Percentiles rank a stretch among this genome's conserved stretches.
These are phyloP conservation scores for Etheostoma perlongum DNA, from an alignment of 2,797 vertebrate genomes.

Conservation along the genomic window DNA sequence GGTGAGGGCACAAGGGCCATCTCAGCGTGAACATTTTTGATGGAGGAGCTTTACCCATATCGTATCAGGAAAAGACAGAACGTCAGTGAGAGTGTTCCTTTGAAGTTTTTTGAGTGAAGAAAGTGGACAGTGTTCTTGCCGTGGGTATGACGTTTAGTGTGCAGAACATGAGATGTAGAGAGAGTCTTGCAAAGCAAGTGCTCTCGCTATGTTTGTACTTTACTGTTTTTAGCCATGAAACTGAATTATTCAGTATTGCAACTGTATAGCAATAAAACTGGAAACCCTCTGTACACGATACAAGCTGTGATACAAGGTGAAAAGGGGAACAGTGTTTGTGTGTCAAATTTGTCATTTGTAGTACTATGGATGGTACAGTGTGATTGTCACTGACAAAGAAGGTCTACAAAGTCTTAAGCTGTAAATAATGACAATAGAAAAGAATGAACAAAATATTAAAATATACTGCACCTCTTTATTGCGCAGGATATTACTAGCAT, in stretches of 20 bases:
- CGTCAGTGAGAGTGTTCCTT: slow-evolving; percentile 6
- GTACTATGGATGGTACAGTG: background rate
- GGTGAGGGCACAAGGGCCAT: slow-evolving; percentile 36
- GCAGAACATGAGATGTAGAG: slow-evolving; percentile 16
- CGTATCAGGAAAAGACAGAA: slow-evolving; percentile 43
- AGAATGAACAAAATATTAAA: background rate
- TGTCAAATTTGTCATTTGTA: slow-evolving; percentile 7
- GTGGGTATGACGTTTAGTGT: slow-evolving; percentile 24
- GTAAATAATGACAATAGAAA: background rate
- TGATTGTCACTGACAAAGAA: background rate
- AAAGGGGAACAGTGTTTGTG: background rate
- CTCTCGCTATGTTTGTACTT: slow-evolving; percentile 29
- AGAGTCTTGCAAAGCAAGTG: slow-evolving; percentile 18
- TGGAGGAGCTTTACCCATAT: slow-evolving; percentile 43
- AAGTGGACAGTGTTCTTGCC: slow-evolving; percentile 33
- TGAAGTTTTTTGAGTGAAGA: slow-evolving; percentile 36
- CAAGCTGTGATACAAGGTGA: slow-evolving; percentile 16
- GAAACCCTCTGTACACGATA: slow-evolving; percentile 25
- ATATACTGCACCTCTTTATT: background rate
- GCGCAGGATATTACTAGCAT: too few relatives aligned
- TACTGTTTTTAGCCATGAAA: slow-evolving; percentile 41
- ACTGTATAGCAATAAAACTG: slow-evolving; percentile 31
- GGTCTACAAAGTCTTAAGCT: background rate
- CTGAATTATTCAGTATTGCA: slow-evolving; percentile 57
- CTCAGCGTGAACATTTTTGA: slow-evolving; percentile 55